phyloP scores from a whole-genome alignment of 1,140 invertebrate species.

The Anoplophora glabripennis region DNA sequence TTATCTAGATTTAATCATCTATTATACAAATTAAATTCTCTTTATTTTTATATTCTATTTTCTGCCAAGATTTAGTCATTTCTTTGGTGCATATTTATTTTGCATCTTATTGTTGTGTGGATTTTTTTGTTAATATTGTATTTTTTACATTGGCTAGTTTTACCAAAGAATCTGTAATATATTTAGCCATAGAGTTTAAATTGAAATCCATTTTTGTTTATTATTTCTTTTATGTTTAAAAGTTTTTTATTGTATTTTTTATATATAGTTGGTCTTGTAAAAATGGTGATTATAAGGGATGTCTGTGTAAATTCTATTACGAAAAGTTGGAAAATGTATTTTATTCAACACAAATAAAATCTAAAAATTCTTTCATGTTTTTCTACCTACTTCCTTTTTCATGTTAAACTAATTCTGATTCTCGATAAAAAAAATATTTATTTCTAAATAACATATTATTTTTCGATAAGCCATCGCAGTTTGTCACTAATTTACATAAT shows the following conservation, averaged over 20 bases:
- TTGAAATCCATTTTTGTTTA: slow-evolving; percentile 30
- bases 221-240: slow-evolving; percentile 36
- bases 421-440: too few relatives aligned
- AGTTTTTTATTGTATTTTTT: slow-evolving; percentile 36
- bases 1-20: slow-evolving; percentile 5
- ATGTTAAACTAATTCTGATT: too few relatives aligned
- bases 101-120: slow-evolving; percentile 30
- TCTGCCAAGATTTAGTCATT: slow-evolving; percentile 21
- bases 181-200: slow-evolving; percentile 34
- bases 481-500: too few relatives aligned
- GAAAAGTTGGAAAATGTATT: slow-evolving; percentile 46
- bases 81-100: slow-evolving; percentile 20
- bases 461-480: too few relatives aligned
- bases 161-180: slow-evolving; percentile 48
- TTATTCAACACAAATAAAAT: slow-evolving; percentile 41
- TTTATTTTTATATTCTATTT: slow-evolving; percentile 23
- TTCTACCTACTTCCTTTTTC: too few relatives aligned
- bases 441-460: too few relatives aligned
- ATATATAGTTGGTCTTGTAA: slow-evolving; percentile 41
- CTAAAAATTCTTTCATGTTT: slow-evolving; percentile 2
- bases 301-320: slow-evolving; percentile 43
- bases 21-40: slow-evolving; percentile 15
- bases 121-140: slow-evolving; percentile 36
- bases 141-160: slow-evolving; percentile 44
- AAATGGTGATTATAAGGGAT: slow-evolving; percentile 41